Evolutionary conservation across 92 coral and sea anemone species (phyloP).

Genomic region (Nematostella vectensis): DNA sequence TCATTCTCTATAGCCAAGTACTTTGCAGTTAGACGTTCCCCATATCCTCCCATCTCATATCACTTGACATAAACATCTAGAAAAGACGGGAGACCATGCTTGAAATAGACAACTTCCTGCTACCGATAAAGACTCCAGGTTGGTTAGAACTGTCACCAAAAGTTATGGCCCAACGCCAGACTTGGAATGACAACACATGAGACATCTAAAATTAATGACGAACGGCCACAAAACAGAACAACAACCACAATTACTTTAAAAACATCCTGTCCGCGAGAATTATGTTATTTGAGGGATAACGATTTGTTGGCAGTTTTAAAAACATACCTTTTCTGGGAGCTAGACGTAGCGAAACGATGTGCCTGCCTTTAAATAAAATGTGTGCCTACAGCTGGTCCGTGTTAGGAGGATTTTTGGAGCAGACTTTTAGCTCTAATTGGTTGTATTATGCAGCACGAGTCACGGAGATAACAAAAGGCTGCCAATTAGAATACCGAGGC

Average conservation of each 20-base stretch:
- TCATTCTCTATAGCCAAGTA: too few species aligned
- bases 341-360: too few species aligned
- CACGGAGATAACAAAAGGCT: not conserved
- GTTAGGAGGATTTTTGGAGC: not conserved
- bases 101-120: too few species aligned
- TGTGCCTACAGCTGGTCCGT: conserved; percentile 1
- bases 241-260: not conserved
- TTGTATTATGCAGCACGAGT: not conserved
- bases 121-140: not conserved
- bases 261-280: not conserved
- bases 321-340: too few species aligned
- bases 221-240: conserved; percentile 16
- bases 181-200: conserved; percentile 16
- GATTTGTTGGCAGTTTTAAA: too few species aligned
- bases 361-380: too few species aligned
- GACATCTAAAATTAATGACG: conserved; percentile 15
- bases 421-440: conserved; percentile 4
- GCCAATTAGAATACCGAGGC: conserved; percentile 1
- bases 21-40: too few species aligned
- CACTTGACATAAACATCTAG: too few species aligned
- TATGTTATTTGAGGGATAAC: too few species aligned
- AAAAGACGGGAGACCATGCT: too few species aligned
- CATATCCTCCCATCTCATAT: too few species aligned
- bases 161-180: conserved; percentile 16
- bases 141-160: not conserved